Conservation (phyloP, 1,140 invertebrate species). For the Drosophila subpulchrella region DNA sequence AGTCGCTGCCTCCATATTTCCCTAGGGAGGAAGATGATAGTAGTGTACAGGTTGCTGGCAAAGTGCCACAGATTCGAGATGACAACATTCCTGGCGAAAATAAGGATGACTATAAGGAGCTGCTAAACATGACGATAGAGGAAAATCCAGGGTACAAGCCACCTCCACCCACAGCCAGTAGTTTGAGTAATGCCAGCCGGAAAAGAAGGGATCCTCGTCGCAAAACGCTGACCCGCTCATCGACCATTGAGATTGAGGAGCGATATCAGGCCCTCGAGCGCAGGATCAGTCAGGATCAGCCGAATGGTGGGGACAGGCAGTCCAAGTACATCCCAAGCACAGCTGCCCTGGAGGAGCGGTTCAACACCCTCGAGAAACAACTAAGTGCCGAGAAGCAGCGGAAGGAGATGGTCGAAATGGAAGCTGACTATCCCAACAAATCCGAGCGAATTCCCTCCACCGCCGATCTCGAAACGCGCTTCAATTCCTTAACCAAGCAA, state of each 20-base stretch:
- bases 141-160: neutral
- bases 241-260: constrained; percentile 80
- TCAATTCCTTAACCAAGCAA: constrained; percentile 68
- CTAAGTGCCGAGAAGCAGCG: constrained; percentile 59
- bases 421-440: constrained; percentile 16
- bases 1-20: constrained; percentile 1
- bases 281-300: constrained; percentile 60
- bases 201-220: constrained; percentile 73
- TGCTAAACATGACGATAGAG: constrained; percentile 73
- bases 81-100: constrained; percentile 74
- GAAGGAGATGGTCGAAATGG: constrained; percentile 24
- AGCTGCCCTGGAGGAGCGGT: constrained; percentile 69
- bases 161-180: constrained; percentile 12
- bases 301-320: constrained; percentile 15
- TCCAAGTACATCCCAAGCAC: constrained; percentile 70
- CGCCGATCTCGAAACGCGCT: constrained; percentile 68
- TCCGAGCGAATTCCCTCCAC: constrained; percentile 68
- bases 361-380: constrained; percentile 65
- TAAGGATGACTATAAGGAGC: constrained; percentile 70
- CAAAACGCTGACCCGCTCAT: constrained; percentile 67
- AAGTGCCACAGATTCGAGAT: constrained; percentile 53
- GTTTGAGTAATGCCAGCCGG: constrained; percentile 35
- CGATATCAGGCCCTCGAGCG: constrained; percentile 70
- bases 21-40: neutral
- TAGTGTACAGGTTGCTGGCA: constrained; percentile 2